These are phyloP conservation scores for Choreutis nemorana DNA, from an alignment of 2,888 invertebrate genomes.

Conservation along the genomic window DNA sequence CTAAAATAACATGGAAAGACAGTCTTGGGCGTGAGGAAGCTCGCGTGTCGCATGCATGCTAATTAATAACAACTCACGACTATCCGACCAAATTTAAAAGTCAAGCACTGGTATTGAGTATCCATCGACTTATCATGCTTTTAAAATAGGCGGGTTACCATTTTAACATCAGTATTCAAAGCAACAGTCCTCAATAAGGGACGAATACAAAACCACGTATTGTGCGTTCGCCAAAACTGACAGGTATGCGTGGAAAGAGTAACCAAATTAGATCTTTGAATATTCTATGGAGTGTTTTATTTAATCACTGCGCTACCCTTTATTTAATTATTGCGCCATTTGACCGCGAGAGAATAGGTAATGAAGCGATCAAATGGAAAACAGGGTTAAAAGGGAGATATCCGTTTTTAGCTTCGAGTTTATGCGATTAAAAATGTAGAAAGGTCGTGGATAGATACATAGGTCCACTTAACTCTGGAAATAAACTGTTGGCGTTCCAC, in stretches of 20 bases:
- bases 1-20: conserved; percentile 38
- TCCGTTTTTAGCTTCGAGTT: conserved; percentile 12
- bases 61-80: conserved; percentile 34
- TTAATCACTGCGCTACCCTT: conserved; percentile 5
- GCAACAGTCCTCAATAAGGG: conserved; percentile 23
- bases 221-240: conserved; percentile 45
- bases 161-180: conserved; percentile 43
- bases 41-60: conserved; percentile 38
- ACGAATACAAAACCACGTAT: conserved; percentile 46
- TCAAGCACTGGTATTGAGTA: conserved; percentile 16
- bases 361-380: conserved; percentile 40
- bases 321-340: conserved; percentile 7
- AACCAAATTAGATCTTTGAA: conserved; percentile 3
- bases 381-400: conserved; percentile 35
- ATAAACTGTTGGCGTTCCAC: conserved; percentile 6
- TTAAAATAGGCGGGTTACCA: conserved; percentile 24
- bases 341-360: conserved; percentile 22
- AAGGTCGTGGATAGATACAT: conserved; percentile 15
- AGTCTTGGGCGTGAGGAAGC: conserved; percentile 34
- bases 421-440: conserved; percentile 25
- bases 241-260: too few species aligned
- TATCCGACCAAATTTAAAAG: conserved; percentile 26
- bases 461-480: conserved; percentile 12
- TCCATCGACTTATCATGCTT: too few species aligned
- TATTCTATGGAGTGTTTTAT: conserved; percentile 5